These are phyloP conservation scores for Chamaea fasciata DNA, from an alignment of 2,113 vertebrate species.

Conservation along the genomic window DNA sequence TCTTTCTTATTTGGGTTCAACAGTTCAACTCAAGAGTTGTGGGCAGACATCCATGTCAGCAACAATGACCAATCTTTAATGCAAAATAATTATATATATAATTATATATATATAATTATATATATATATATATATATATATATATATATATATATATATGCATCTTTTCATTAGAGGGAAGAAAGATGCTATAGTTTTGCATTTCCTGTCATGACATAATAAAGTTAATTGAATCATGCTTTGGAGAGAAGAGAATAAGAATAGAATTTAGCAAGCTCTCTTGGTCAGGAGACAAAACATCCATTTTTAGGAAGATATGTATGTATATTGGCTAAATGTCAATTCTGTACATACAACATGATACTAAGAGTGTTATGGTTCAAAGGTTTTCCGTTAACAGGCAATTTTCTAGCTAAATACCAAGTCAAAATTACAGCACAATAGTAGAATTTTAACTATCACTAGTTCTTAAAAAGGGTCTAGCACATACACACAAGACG, in stretches of 20 bases:
- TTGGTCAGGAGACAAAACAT: background rate
- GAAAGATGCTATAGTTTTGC: background rate
- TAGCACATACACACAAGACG: background rate
- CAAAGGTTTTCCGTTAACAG: background rate
- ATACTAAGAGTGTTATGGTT: background rate
- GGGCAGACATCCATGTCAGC: background rate
- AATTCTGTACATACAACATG: background rate
- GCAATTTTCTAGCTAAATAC: background rate
- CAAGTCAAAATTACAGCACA: background rate
- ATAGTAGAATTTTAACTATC: background rate
- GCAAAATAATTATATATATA: background rate
- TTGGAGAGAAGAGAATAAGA: background rate
- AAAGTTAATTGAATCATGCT: background rate
- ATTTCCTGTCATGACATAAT: background rate
- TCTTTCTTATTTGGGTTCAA: background rate
- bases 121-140: background rate
- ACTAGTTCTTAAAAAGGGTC: background rate
- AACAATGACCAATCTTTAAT: background rate
- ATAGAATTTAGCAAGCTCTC: background rate
- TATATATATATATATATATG: background rate
- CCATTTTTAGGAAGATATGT: rapidly evolving
- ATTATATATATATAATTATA: background rate
- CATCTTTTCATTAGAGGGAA: background rate
- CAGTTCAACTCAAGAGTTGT: background rate
- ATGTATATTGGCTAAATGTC: background rate